Evolutionary conservation across 2,113 vertebrate genomes (phyloP).

Genomic region (Elanoides forficatus): DNA sequence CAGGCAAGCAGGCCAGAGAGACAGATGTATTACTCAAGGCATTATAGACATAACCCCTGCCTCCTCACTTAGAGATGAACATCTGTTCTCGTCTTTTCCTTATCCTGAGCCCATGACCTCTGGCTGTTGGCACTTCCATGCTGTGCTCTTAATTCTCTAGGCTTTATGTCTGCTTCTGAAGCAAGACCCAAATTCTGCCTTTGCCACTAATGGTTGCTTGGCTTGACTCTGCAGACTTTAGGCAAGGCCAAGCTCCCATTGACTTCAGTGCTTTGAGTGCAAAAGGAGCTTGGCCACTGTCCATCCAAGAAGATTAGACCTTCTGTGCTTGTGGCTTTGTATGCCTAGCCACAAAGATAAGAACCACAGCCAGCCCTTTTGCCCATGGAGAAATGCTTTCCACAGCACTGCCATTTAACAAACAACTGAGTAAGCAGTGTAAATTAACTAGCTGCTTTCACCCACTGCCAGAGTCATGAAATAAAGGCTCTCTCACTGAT

Average conservation of each 20-base stretch:
- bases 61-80: background rate
- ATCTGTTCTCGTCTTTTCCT: background rate
- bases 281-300: slow-evolving; percentile 20
- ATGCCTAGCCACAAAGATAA: slow-evolving; percentile 47
- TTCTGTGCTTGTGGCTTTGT: slow-evolving; percentile 31
- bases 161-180: slow-evolving; percentile 33
- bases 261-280: slow-evolving; percentile 33
- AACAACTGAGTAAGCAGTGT: slow-evolving; percentile 21
- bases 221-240: slow-evolving; percentile 15
- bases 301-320: slow-evolving; percentile 38
- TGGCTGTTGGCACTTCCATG: background rate
- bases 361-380: slow-evolving; percentile 11
- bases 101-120: background rate
- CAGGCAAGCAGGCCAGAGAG: background rate
- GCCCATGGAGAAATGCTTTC: slow-evolving; percentile 33
- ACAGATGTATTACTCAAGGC: background rate
- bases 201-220: slow-evolving; percentile 18
- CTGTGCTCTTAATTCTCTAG: background rate
- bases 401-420: slow-evolving; percentile 18
- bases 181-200: background rate
- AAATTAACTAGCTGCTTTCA: slow-evolving; percentile 46
- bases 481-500: background rate
- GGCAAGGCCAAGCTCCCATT: slow-evolving; percentile 44
- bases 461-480: background rate
- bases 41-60: background rate